Evolutionary conservation across 1,140 invertebrate genomes (phyloP), one percentile per base, ranked within the genome.

Genomic region (Drosophila santomea): DNA sequence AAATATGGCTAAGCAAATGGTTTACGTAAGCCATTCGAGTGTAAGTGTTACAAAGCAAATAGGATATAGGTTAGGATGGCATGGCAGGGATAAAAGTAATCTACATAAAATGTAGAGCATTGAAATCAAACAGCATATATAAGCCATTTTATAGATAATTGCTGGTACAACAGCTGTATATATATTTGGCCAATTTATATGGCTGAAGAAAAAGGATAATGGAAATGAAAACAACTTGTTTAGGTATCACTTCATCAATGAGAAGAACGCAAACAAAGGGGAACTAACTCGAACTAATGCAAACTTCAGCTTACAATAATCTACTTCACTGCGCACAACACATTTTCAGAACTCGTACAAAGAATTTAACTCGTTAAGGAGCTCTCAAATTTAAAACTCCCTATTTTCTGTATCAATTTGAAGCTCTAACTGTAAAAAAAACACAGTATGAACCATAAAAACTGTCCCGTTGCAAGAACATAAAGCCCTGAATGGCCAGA

Each of bases 401-500:
- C 47, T 58, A 71, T 20, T 71, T 36, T 17, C 14, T 36, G 45
- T 47, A 23, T 69, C 36, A 47, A 41, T 55, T 57, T 58, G 23
- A 14, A 10, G 15, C n/a, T n/a, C n/a, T 55, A 25, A 28, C n/a
- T 36, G 20, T 28, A 50, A 28, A 69, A 48, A 36, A 69, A 41
- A 57, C 4, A 25, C 4, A 71, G 14, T 38, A 17, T 41, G 20
- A 36, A 2, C 12, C 45, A 66, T 71, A 71, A 71, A 67, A 58
- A 69, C 25, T 20, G 67, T 25, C 3, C 62, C 20, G 47, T n/a
- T 14, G n/a, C 35, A 28, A 32, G 32, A 43, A 28, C 51, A 71
- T 69, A 58, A 71, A 71, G 36, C 66, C 68, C 32, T 57, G 35
- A 50, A 72, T 58, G 68, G 66, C 43, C 52, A 25, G 14, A 58